A percentile compares a stretch with the other conserved stretches of the same genome.
Evolutionary conservation across 2,888 invertebrate species (phyloP).

Genomic region (Malachius bipustulatus): DNA sequence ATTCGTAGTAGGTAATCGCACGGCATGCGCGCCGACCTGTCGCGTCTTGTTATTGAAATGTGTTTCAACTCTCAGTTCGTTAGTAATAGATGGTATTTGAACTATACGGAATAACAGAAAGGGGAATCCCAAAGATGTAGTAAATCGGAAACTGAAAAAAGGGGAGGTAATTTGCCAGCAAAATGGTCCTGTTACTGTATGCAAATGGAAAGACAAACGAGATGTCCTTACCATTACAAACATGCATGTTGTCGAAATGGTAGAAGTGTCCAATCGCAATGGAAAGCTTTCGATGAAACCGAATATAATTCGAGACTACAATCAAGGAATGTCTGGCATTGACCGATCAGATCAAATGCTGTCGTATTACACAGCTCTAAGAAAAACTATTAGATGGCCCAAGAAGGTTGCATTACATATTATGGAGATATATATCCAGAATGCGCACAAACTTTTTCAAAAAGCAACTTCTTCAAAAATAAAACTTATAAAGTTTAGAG

Average conservation of each 20-base stretch:
- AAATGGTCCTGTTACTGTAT: conserved; percentile 18
- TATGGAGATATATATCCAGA: conserved; percentile 17
- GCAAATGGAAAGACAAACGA: too few relatives aligned
- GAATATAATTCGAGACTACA: conserved; percentile 21
- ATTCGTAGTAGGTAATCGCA: too few relatives aligned
- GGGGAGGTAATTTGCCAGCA: conserved; percentile 18
- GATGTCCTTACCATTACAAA: conserved; percentile 21
- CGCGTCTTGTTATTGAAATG: too few relatives aligned
- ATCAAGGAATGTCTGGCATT: conserved; percentile 20
- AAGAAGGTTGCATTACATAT: conserved; percentile 9
- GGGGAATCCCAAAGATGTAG: conserved; percentile 17
- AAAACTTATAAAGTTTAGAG: conserved; percentile 20
- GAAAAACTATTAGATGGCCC: too few relatives aligned
- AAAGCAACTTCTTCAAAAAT: conserved; percentile 19
- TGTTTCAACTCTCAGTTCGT: too few relatives aligned
- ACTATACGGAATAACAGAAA: conserved; percentile 16
- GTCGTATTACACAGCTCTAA: too few relatives aligned
- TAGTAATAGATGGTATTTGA: too few relatives aligned
- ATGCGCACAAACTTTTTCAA: conserved; percentile 20
- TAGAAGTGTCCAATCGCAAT: conserved; percentile 19
- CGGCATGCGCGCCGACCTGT: too few relatives aligned
- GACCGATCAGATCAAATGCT: too few relatives aligned
- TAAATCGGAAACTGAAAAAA: conserved; percentile 21
- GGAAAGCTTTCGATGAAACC: conserved; percentile 20
- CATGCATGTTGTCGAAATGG: conserved; percentile 20